These are phyloP conservation scores for Drosophila arizonae DNA, from an alignment of 1,140 invertebrate species.

Conservation along the genomic window DNA sequence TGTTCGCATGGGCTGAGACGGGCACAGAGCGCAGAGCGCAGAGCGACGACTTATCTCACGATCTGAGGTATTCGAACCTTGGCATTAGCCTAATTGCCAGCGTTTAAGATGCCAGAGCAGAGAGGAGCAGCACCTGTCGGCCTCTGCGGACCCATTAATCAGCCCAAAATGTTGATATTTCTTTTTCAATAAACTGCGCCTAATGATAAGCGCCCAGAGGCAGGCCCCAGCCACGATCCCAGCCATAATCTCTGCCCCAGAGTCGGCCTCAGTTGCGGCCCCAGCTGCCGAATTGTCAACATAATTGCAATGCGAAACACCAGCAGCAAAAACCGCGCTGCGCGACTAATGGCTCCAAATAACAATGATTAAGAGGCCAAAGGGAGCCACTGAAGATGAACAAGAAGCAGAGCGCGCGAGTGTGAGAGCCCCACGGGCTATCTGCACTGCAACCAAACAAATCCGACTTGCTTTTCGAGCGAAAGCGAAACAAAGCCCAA, in stretches of 20 bases:
- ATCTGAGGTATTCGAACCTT: constrained; percentile 12
- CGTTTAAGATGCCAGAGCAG: constrained; percentile 39
- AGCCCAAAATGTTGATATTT: constrained; percentile 48
- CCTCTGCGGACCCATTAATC: constrained; percentile 63
- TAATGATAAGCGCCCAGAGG: constrained; percentile 68
- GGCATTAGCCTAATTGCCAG: constrained; percentile 47
- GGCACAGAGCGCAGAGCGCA: not conserved
- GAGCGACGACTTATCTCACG: constrained; percentile 4
- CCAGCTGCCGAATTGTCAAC: constrained; percentile 69
- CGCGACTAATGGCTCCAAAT: constrained; percentile 72
- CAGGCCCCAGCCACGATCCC: constrained; percentile 12
- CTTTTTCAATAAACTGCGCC: constrained; percentile 74
- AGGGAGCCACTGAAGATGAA: constrained; percentile 17
- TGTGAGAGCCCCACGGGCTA: constrained; percentile 2
- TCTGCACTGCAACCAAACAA: not conserved
- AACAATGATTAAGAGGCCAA: constrained; percentile 73
- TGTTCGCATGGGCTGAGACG: constrained; percentile 32
- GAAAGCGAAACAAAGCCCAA: too few relatives aligned
- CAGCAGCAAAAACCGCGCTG: constrained; percentile 60
- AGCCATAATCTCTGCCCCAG: constrained; percentile 52
- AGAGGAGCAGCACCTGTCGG: constrained; percentile 54
- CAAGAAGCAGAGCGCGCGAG: not conserved
- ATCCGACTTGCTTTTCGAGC: too few relatives aligned
- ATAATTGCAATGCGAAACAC: constrained; percentile 74
- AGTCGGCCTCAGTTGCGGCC: constrained; percentile 18